Percentiles rank a stretch among this genome's conserved stretches.
phyloP scores from a whole-genome alignment of 2,797 vertebrate species.

The Sebastes wilsoni region DNA sequence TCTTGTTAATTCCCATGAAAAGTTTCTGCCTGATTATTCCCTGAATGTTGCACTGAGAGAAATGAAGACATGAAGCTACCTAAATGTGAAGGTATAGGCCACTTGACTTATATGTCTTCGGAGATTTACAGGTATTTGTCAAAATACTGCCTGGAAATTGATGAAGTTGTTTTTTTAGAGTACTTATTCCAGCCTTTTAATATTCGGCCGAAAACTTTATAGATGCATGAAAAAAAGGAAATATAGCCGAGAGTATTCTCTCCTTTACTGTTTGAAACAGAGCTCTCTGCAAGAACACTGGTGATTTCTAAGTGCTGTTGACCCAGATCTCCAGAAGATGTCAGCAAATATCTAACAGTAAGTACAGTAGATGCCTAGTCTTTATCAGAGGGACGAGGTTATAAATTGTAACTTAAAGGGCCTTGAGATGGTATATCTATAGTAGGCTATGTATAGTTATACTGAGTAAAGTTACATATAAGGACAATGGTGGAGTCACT shows the following conservation, averaged over 20 bases:
- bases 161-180: not conserved
- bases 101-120: not conserved
- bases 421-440: not conserved
- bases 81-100: not conserved
- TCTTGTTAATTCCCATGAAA: too few species aligned
- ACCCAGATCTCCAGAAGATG: constrained; percentile 67
- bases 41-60: not conserved
- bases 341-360: constrained; percentile 59
- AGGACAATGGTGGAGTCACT: not conserved
- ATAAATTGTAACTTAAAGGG: not conserved
- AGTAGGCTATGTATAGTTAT: not conserved
- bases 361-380: not conserved
- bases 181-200: not conserved
- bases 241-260: not conserved
- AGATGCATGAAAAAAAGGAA: not conserved
- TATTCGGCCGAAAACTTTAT: not conserved
- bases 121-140: not conserved
- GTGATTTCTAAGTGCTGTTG: constrained; percentile 25
- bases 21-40: too few species aligned
- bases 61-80: not conserved
- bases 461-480: not conserved
- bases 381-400: not conserved
- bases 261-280: not conserved
- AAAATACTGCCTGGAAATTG: not conserved
- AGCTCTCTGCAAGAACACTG: not conserved